Evolutionary conservation across 2,888 invertebrate genomes (phyloP).

Genomic region (Stenodema calcarata): DNA sequence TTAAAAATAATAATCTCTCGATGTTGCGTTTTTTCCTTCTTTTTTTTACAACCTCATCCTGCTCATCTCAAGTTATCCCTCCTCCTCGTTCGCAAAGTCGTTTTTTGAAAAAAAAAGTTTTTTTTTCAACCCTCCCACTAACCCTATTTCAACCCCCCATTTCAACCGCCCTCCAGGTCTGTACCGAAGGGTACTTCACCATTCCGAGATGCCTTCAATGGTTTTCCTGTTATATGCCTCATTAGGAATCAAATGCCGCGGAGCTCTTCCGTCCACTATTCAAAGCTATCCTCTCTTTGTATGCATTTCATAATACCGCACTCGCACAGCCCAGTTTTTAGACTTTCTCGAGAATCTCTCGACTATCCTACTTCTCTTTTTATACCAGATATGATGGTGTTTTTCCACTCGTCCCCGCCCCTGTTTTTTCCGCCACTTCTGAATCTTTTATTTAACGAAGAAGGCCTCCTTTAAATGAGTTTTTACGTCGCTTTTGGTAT

Average conservation of each 20-base stretch:
- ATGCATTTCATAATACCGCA: constrained; percentile 37
- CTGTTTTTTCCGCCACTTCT: not conserved
- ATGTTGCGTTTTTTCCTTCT: constrained; percentile 49
- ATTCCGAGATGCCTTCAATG: constrained; percentile 45
- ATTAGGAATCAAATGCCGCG: constrained; percentile 52
- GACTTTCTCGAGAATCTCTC: constrained; percentile 45
- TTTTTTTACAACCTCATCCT: constrained; percentile 20
- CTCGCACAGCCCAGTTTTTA: constrained; percentile 31
- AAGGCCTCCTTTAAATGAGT: constrained; percentile 44
- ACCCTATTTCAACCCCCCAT: not conserved
- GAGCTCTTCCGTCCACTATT: not conserved
- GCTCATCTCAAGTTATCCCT: constrained; percentile 20
- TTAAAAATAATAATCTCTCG: constrained; percentile 51
- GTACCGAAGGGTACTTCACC: constrained; percentile 40
- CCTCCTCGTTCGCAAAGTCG: not conserved
- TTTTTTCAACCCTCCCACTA: not conserved
- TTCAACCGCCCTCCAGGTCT: not conserved
- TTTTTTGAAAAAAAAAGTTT: constrained; percentile 1
- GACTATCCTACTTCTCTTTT: constrained; percentile 29
- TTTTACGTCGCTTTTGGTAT: constrained; percentile 14
- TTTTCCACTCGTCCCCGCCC: not conserved
- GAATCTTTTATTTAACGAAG: constrained; percentile 1
- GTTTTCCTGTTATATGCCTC: constrained; percentile 53
- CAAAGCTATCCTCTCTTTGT: constrained; percentile 47
- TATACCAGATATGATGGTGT: not conserved